Evolutionary conservation across 2,797 vertebrate species (phyloP), one percentile per base, ranked within the genome.

Genomic region (Sibirionetta formosa): DNA sequence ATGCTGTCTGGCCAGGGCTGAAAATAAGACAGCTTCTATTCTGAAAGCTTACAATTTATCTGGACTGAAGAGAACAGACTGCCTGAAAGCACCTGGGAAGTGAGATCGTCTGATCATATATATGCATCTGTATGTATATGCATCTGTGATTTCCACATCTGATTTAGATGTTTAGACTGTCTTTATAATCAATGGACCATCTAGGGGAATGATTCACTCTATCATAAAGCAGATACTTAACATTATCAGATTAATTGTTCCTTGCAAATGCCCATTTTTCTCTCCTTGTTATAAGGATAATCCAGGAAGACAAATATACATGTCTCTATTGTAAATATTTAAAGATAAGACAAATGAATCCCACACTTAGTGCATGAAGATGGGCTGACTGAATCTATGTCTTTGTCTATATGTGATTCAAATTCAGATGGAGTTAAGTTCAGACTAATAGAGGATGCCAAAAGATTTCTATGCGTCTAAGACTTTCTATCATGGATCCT

Each of bases 301-400:
- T 60, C 24, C 54, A 81, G 50, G 38, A 93, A 93, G 76, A 91
- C 18, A 86, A 93, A 94, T 75, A 88, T 40, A 36, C 44, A 31
- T 1, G 5, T 79, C 69, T 50, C 44, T 83, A 61, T 54, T 58
- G 73, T 79, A 95, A 93, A 96, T 95, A 94, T 88, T 96, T 96
- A 83, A 90, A 78, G 23, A 90, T 75, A 44, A 93, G 65, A 86
- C 31, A 81, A 83, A 91, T 75, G 3, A 82, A 86, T 81, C 44
- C 40, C 36, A 46, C 17, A 65, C 23, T 61, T 72, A 91, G 72
- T 58, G n/a, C n/a, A 42, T 65, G n/a, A 86, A 82, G 38, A 76
- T 69, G 31, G 42, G 11, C 24, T 86, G 46, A 81, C 29, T 81
- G n/a, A 86, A 68, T 81, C 35, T 69, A 7, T 78, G 36, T 27